These are phyloP conservation scores for Alaudala cheleensis DNA, from an alignment of 2,113 vertebrate species.

Conservation along the genomic window DNA sequence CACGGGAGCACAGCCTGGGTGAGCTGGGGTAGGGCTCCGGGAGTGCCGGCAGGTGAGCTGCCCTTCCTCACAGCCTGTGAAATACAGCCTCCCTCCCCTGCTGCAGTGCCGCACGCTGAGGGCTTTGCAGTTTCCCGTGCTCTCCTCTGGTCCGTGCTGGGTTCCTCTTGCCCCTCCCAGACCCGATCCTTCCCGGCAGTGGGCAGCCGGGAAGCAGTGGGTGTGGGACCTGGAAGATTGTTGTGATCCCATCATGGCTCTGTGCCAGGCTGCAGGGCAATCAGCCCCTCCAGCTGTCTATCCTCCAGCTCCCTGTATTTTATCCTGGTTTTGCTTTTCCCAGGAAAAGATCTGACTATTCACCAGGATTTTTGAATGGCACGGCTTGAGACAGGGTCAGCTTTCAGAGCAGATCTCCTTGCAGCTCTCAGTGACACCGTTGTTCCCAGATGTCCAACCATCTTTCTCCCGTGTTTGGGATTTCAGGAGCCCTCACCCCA, in stretches of 20 bases:
- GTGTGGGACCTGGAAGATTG: neutral
- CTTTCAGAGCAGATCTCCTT: accelerated
- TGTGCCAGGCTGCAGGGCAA: neutral
- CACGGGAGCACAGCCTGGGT: neutral
- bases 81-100: neutral
- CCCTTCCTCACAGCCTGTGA: neutral
- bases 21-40: neutral
- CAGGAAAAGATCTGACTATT: neutral
- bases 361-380: neutral
- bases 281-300: neutral
- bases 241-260: neutral
- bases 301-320: neutral
- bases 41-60: neutral
- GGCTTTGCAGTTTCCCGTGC: accelerated
- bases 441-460: neutral
- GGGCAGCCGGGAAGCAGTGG: neutral
- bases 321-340: neutral
- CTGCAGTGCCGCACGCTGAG: accelerated
- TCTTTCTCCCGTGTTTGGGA: neutral
- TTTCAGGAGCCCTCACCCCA: neutral
- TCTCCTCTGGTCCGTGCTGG: neutral
- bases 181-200: accelerated
- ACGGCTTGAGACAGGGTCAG: neutral
- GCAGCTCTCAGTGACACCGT: accelerated
- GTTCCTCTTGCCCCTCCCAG: neutral